Evolutionary conservation across 2,888 invertebrate species (phyloP).

Genomic region (Volucella zonaria): DNA sequence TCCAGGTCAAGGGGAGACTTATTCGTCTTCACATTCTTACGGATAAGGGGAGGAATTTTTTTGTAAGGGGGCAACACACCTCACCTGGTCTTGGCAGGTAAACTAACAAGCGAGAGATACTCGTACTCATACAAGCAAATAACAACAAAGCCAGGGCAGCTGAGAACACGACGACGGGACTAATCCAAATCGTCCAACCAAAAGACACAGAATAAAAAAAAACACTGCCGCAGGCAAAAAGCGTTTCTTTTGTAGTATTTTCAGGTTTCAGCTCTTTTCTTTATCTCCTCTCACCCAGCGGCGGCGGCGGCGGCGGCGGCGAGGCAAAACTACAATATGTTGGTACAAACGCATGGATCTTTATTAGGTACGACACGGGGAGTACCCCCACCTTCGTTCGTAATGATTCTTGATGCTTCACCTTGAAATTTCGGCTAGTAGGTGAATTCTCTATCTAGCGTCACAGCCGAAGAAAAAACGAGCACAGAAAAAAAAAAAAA

Average conservation of each 20-base stretch:
- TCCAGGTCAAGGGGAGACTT: slow-evolving; percentile 9
- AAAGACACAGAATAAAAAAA: slow-evolving; percentile 15
- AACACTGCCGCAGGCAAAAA: slow-evolving; percentile 51
- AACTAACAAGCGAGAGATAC: slow-evolving; percentile 50
- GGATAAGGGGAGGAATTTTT: slow-evolving; percentile 36
- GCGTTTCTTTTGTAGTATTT: slow-evolving; percentile 60
- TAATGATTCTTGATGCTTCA: slow-evolving; percentile 46
- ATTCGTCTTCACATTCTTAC: slow-evolving; percentile 24
- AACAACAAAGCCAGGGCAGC: slow-evolving; percentile 8
- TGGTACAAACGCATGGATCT: slow-evolving; percentile 17
- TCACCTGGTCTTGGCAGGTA: slow-evolving; percentile 68
- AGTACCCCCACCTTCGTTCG: no score
- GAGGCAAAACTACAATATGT: slow-evolving; percentile 31
- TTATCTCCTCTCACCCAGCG: slow-evolving; percentile 18
- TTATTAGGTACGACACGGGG: slow-evolving; percentile 10
- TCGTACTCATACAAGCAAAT: slow-evolving; percentile 27
- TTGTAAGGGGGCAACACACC: slow-evolving; percentile 37
- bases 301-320: slow-evolving; percentile 15
- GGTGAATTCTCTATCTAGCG: slow-evolving; percentile 44
- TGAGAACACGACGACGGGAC: slow-evolving; percentile 46
- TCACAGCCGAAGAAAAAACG: slow-evolving; percentile 28
- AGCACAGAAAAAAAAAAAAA: not conserved
- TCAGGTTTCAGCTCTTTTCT: slow-evolving; percentile 58
- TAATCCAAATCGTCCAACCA: slow-evolving; percentile 63
- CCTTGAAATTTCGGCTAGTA: slow-evolving; percentile 49